Base-by-base conservation (phyloP, 1,140 invertebrate species). In the Caerostris darwini region DNA sequence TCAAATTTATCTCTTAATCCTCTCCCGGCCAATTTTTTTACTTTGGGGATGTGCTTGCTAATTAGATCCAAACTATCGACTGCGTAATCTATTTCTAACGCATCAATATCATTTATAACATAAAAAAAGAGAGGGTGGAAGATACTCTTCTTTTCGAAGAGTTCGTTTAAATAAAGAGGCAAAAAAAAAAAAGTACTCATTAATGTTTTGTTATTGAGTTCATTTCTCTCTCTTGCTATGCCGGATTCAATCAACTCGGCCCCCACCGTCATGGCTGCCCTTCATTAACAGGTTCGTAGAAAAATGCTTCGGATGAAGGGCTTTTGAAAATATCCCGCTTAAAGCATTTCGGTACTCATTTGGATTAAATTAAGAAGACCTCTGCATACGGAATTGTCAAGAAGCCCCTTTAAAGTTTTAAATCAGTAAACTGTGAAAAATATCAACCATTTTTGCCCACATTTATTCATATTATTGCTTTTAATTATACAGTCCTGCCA, bases 161-260 rank as follows among this genome's bases (percentile, higher is more conserved):
- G 53, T 58, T 58, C 82, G 54, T 57, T 58, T 83, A 57, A 89
- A 89, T 64, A 89, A 89, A 69, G 54, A 56, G 64, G 54, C 34
- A 19, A 34, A 34, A 34, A 71, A 89, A 89, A 57, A n/a, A n/a
- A n/a, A n/a, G n/a, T 54, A 19, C 34, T 57, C 64, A 89, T 89
- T 89, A 71, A 89, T 89, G 67, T 89, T 89, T 89, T 89, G 61
- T 67, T 89, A 50, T 50, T 89, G 61, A 12, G 64, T 71, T 71
- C 64, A 57, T 89, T 89, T 64, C 71, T 53, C 59, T 34, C 34
- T 34, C 34, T 34, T 7, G 34, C 53, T 19, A 12, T 59, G n/a
- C 34, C 3, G 64, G 87, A 89, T 89, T 89, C 87, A 89, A 89
- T 89, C 87, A 89, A 89, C 64, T 89, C 54, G 85, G 57, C 85